Base-by-base conservation (phyloP, 2,888 invertebrate species). In the Aethes cnicana region DNA sequence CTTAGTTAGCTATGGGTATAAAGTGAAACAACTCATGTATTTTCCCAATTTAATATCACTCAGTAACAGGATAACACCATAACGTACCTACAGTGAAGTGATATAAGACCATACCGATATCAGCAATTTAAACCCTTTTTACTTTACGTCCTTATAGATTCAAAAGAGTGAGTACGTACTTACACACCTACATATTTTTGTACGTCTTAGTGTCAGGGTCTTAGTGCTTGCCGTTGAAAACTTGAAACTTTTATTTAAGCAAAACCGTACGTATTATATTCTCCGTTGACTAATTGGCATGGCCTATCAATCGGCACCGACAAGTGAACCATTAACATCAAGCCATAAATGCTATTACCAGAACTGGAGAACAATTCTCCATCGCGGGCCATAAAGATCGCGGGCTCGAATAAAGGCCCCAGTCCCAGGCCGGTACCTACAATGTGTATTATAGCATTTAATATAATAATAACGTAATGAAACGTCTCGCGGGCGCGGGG, bases 401-500 rank as follows among this genome's bases (percentile, higher is more conserved):
- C 63, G 56, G 56, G 71, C 71, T 58, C 66, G 71, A 82, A 84
- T 72, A 77, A 83, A 79, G 80, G 68, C 72, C 74, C 79, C 74
- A n/a, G n/a, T n/a, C 78, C 79, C 73, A 69, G 77, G 79, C 74
- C 72, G 70, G 70, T 86, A 82, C 84, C 77, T 79, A 86, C 88
- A 87, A 84, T 84, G 86, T 87, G 85, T 84, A 87, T 84, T 86
- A 87, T 81, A 88, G 84, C 85, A 84, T 88, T 89, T 88, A 89
- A 88, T 89, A 89, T 88, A 87, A 89, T 89, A 89, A 89, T 89
- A 89, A 86, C 83, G 87, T 89, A 89, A 89, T 89, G 89, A 89
- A 89, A 86, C 84, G 85, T 83, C 86, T 85, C 78, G 77, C 70
- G 71, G 68, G 65, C 59, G 63, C 48, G 66, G 68, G 69, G 67